Evolutionary conservation across 2,113 vertebrate genomes (phyloP).

Genomic region (Gallinago jamesoni): DNA sequence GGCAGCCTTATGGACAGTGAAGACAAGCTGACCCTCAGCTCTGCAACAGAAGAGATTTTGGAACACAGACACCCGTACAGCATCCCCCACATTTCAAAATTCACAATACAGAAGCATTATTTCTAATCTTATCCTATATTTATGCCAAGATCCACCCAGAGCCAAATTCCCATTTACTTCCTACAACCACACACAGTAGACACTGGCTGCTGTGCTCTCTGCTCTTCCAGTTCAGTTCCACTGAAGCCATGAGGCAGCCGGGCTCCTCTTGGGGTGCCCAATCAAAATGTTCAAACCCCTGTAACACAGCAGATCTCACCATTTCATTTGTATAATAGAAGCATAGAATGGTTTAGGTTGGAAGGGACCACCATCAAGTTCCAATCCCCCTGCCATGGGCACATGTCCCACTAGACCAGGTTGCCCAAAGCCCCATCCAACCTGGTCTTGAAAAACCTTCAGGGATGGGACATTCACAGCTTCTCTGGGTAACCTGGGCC

Average conservation of each 20-base stretch:
- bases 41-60: background rate
- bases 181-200: background rate
- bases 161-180: background rate
- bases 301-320: background rate
- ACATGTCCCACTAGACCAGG: too few species aligned
- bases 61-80: fast-evolving
- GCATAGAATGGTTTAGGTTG: too few species aligned
- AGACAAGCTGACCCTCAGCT: background rate
- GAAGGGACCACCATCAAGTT: too few species aligned
- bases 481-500: too few species aligned
- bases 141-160: background rate
- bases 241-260: background rate
- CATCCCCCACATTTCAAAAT: fast-evolving
- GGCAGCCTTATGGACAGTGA: fast-evolving
- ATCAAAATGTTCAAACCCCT: background rate
- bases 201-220: background rate
- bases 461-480: too few species aligned
- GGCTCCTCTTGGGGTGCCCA: background rate
- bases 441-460: too few species aligned
- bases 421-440: too few species aligned
- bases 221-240: background rate
- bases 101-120: background rate
- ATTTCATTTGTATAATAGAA: fast-evolving
- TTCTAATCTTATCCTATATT: background rate
- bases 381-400: too few species aligned